A percentile compares a stretch with the other conserved stretches of the same genome.
Conservation (phyloP, 1,140 invertebrate genomes). For the Drosophila neocordata region DNA sequence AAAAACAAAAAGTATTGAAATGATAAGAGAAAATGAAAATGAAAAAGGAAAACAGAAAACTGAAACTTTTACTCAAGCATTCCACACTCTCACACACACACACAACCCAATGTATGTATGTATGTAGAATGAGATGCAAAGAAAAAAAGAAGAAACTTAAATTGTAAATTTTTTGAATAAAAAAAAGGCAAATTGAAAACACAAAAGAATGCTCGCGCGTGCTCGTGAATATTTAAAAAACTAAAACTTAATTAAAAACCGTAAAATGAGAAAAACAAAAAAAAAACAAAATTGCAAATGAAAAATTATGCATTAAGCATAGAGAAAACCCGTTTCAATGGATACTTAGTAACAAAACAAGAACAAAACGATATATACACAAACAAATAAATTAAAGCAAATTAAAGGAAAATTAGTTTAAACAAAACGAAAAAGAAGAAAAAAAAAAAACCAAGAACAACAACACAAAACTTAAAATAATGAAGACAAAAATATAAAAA, state of each 20-base stretch:
- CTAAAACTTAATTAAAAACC: slow-evolving; percentile 41
- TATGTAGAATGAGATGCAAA: slow-evolving; percentile 28
- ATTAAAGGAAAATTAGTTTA: slow-evolving; percentile 36
- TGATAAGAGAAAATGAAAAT: slow-evolving; percentile 6
- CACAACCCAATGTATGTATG: too few relatives aligned
- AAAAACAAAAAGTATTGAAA: slow-evolving; percentile 40
- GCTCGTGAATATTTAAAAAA: slow-evolving; percentile 78
- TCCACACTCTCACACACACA: slow-evolving; percentile 54
- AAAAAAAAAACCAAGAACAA: slow-evolving; percentile 13
- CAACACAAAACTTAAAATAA: too few relatives aligned
- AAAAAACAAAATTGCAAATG: slow-evolving; percentile 46
- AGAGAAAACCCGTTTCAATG: slow-evolving; percentile 44
- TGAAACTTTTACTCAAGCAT: slow-evolving; percentile 72
- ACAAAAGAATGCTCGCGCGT: slow-evolving; percentile 64
- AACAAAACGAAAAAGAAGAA: slow-evolving; percentile 22
- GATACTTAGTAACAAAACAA: slow-evolving; percentile 63
- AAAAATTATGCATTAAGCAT: slow-evolving; percentile 42
- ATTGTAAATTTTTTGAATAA: slow-evolving; percentile 62
- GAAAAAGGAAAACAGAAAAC: slow-evolving; percentile 38
- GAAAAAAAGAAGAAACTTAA: slow-evolving; percentile 36
- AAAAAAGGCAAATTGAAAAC: slow-evolving; percentile 42
- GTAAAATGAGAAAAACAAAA: slow-evolving; percentile 32
- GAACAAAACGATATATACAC: slow-evolving; percentile 8
- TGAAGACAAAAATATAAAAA: too few relatives aligned
- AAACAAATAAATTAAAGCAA: slow-evolving; percentile 40